These are phyloP conservation scores for Mycetomoellerius zeteki DNA, from an alignment of 1,140 invertebrate species.

Conservation along the genomic window DNA sequence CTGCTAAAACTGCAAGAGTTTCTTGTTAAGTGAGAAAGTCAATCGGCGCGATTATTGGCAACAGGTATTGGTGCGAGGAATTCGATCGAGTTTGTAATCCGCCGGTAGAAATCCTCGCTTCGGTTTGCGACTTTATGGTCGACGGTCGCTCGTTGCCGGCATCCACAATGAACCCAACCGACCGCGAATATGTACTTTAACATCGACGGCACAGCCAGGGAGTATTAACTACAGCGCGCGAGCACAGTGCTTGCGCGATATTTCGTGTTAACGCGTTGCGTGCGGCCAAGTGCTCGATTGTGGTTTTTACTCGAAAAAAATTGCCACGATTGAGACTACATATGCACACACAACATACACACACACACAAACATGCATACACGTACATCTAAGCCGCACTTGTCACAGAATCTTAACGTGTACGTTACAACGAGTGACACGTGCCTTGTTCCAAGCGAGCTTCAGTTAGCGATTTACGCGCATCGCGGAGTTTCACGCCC, in stretches of 20 bases:
- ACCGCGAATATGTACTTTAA: conserved; percentile 51
- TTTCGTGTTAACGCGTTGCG: conserved; percentile 51
- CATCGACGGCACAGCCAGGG: background rate
- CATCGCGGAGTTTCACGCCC: conserved; percentile 24
- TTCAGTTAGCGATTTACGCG: conserved; percentile 42
- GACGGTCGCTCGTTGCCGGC: conserved; percentile 35
- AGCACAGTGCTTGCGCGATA: background rate
- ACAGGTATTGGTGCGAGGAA: conserved; percentile 62
- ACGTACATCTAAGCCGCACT: background rate
- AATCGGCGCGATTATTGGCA: conserved; percentile 64
- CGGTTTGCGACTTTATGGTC: conserved; percentile 31
- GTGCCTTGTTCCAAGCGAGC: conserved; percentile 12
- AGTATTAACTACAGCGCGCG: conserved; percentile 25
- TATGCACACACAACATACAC: background rate
- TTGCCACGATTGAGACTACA: conserved; percentile 33
- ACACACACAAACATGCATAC: background rate
- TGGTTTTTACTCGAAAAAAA: conserved; percentile 46
- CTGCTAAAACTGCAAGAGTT: background rate
- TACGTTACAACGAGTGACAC: conserved; percentile 39
- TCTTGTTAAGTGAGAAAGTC: conserved; percentile 50
- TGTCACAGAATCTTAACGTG: conserved; percentile 24
- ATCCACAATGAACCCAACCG: conserved; percentile 41
- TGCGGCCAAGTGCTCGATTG: conserved; percentile 40
- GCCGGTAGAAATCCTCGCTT: conserved; percentile 29
- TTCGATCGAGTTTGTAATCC: conserved; percentile 56